A percentile compares a stretch with the other conserved stretches of the same genome.
Evolutionary conservation across 1,140 invertebrate species (phyloP).

Genomic region (Reticulitermes speratus): DNA sequence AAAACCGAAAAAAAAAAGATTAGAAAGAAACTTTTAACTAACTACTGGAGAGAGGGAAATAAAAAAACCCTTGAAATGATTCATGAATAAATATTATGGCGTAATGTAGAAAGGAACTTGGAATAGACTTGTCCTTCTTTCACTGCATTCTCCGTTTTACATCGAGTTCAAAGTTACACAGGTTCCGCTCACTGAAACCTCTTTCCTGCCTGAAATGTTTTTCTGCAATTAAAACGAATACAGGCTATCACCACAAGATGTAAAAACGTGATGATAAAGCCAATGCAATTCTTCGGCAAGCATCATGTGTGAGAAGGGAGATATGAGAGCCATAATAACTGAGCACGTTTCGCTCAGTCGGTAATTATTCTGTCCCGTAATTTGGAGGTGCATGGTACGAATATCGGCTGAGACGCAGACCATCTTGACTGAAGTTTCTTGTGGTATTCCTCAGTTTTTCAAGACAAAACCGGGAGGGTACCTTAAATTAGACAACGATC

Average conservation of each 20-base stretch:
- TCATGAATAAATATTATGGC: neutral
- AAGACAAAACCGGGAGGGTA: no score
- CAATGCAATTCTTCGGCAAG: neutral
- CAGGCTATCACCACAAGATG: neutral
- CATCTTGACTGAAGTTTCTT: no score
- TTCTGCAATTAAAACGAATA: neutral
- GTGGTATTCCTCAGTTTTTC: no score
- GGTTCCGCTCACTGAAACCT: neutral
- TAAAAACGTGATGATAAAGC: neutral
- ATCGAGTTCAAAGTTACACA: neutral
- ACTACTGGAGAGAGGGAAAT: neutral
- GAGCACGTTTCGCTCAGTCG: no score
- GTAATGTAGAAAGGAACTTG: neutral
- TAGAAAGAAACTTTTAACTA: neutral
- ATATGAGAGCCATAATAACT: no score
- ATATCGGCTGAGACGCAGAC: no score
- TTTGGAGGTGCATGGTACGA: no score
- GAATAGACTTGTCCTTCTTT: neutral
- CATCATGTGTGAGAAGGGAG: neutral
- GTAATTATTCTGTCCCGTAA: no score
- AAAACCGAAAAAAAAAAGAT: neutral
- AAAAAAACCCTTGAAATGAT: neutral
- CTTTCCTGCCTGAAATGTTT: neutral
- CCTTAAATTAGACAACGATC: no score
- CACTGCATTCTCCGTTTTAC: neutral